Base-by-base conservation (phyloP, 2,113 vertebrate species). In the Brachionichthys hirsutus region DNA sequence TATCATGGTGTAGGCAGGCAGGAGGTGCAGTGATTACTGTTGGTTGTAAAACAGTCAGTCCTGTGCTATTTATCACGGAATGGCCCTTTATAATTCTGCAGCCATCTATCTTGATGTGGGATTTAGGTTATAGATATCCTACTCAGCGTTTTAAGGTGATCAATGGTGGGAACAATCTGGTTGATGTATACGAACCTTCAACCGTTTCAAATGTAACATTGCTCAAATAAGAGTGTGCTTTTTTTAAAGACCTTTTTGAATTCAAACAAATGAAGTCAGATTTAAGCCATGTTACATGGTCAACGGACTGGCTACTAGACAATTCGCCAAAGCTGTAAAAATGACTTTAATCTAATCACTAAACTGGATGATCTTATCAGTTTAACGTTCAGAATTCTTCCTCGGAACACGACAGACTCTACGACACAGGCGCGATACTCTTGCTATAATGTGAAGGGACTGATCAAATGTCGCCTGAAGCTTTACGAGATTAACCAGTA, bases 321-420 rank as follows among this genome's bases (percentile, higher is more conserved):
- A 20, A 42, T 47, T 55, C 2, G 14, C 5, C 15, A 47, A 36
- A 2, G 12, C 35, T 17, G 45, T 51, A 11, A 12, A 6, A 14
- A 10, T 17, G 12, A 46, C n/a, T 1, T 2, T 4, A 14, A 12
- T 20, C 15, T 55, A 43, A 43, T 17, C 51, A 16, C 17, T 66
- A 35, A 54, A 55, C 38, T 44, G 40, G 44, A 49, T 47, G 15
- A 22, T 51, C 30, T 55, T 43, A 56, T 59, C 36, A 3, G 19
- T 70, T 44, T 75, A 77, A 70, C 62, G 9, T 68, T 62, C 12
- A 70, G 73, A 67, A 40, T 82, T 70, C 79, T 59, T 77, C 70
- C 64, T 85, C 82, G 77, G 85, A 84, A 79, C 79, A 85, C 83
- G 82, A 80, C 47, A 79, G n/a, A n/a, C 35, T 62, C 62, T 56